These are phyloP conservation scores for Phragmatobia fuliginosa DNA, from an alignment of 2,888 invertebrate genomes.

Conservation along the genomic window DNA sequence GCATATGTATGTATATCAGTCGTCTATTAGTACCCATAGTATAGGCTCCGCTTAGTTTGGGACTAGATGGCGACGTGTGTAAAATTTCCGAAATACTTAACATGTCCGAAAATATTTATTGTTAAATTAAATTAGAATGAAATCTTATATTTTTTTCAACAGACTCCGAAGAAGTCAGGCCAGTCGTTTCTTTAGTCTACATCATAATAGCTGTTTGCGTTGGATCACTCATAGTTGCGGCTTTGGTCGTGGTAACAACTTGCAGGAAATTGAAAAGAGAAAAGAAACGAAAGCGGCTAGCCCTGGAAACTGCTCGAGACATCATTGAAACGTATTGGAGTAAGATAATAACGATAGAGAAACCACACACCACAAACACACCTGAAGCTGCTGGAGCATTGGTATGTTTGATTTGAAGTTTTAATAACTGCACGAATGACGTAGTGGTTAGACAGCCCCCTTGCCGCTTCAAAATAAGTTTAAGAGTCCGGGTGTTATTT, in stretches of 20 bases:
- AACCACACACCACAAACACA: slow-evolving; percentile 89
- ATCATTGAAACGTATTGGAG: slow-evolving; percentile 95
- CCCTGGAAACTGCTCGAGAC: slow-evolving; percentile 92
- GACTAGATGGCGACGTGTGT: too few species aligned
- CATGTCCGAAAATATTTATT: too few species aligned
- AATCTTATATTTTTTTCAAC: too few species aligned
- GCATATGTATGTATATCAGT: too few species aligned
- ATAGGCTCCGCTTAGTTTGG: too few species aligned
- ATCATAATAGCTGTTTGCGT: slow-evolving; percentile 87
- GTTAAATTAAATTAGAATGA: too few species aligned
- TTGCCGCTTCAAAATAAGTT: too few species aligned
- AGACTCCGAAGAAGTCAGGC: slow-evolving; percentile 73
- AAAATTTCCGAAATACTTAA: too few species aligned
- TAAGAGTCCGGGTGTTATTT: too few species aligned
- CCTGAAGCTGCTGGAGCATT: slow-evolving; percentile 87
- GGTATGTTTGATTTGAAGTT: slow-evolving; percentile 67
- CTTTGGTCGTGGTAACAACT: slow-evolving; percentile 88
- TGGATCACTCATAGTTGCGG: slow-evolving; percentile 86
- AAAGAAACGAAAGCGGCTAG: slow-evolving; percentile 92
- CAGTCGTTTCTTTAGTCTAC: slow-evolving; percentile 80
- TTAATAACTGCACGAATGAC: too few species aligned
- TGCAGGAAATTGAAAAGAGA: slow-evolving; percentile 91
- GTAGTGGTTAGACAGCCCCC: too few species aligned
- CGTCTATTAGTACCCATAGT: too few species aligned
- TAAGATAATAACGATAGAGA: slow-evolving; percentile 95